Evolutionary conservation across 2,888 invertebrate species (phyloP).

Genomic region (Ennomos quercinarius): DNA sequence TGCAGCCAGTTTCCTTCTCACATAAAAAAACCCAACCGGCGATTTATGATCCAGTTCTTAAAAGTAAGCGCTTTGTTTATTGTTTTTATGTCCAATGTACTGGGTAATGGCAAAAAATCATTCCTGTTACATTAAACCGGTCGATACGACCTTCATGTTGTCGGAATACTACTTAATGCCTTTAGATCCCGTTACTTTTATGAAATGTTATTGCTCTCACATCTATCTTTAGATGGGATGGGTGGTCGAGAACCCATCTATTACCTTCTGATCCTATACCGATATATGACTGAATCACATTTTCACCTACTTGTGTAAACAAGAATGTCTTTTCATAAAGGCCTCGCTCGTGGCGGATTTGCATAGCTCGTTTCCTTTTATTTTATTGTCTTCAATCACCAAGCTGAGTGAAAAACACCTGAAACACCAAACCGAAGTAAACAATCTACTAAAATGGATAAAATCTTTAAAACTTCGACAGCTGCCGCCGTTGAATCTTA

Average conservation of each 20-base stretch:
- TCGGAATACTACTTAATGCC: slow-evolving; percentile 39
- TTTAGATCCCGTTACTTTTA: slow-evolving; percentile 48
- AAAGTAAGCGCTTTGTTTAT: slow-evolving; percentile 61
- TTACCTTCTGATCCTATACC: slow-evolving; percentile 3
- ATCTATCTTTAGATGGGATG: slow-evolving; percentile 16
- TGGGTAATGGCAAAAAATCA: slow-evolving; percentile 55
- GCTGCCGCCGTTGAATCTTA: slow-evolving; percentile 18
- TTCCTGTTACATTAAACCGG: slow-evolving; percentile 63
- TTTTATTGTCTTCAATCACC: slow-evolving; percentile 8
- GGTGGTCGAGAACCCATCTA: slow-evolving; percentile 17
- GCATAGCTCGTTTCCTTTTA: slow-evolving; percentile 4
- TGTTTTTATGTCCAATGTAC: slow-evolving; percentile 60
- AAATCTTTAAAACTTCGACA: slow-evolving; percentile 29
- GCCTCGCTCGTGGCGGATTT: neutral
- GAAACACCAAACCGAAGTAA: slow-evolving; percentile 17
- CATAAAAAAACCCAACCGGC: slow-evolving; percentile 42
- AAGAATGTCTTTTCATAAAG: neutral
- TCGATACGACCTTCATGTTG: slow-evolving; percentile 61
- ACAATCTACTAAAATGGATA: slow-evolving; percentile 24
- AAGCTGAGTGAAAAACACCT: slow-evolving; percentile 15
- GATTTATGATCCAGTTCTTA: slow-evolving; percentile 55
- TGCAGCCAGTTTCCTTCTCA: slow-evolving; percentile 34
- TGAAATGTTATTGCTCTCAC: slow-evolving; percentile 11
- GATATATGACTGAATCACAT: too few relatives aligned
- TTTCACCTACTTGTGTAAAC: too few relatives aligned